phyloP scores from a whole-genome alignment of 1,140 invertebrate genomes.

The Bicyclus anynana region DNA sequence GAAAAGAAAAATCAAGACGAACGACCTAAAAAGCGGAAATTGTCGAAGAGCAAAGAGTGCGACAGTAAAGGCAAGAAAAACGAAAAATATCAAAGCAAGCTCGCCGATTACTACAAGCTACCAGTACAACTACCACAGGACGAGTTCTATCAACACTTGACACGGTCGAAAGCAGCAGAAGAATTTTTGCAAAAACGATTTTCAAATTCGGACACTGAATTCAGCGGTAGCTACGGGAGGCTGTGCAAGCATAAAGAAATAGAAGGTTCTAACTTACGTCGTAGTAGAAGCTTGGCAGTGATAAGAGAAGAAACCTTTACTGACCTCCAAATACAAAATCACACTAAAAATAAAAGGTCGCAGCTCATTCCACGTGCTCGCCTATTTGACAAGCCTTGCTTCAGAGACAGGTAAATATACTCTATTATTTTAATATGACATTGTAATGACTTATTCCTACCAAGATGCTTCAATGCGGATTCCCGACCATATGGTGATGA shows the following conservation, averaged over 20 bases:
- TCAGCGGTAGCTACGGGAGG: slow-evolving; percentile 68
- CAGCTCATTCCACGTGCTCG: slow-evolving; percentile 87
- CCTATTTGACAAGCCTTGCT: slow-evolving; percentile 84
- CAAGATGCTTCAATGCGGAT: too few relatives aligned
- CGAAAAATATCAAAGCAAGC: slow-evolving; percentile 70
- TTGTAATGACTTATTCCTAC: too few relatives aligned
- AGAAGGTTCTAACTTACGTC: slow-evolving; percentile 81
- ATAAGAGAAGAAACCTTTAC: slow-evolving; percentile 86
- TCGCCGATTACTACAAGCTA: slow-evolving; percentile 68
- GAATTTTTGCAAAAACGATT: slow-evolving; percentile 67
- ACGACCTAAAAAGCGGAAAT: slow-evolving; percentile 63
- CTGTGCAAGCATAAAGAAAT: slow-evolving; percentile 70
- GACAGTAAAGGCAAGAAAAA: slow-evolving; percentile 68
- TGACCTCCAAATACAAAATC: slow-evolving; percentile 80
- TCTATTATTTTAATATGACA: not conserved
- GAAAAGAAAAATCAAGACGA: slow-evolving; percentile 61
- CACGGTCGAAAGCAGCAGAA: slow-evolving; percentile 65
- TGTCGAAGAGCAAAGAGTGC: slow-evolving; percentile 56
- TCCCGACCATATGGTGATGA: too few relatives aligned
- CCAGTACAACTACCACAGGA: slow-evolving; percentile 67
- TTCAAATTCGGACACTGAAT: slow-evolving; percentile 66
- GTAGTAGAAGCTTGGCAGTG: slow-evolving; percentile 85
- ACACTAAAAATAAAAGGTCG: slow-evolving; percentile 80
- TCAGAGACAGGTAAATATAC: slow-evolving; percentile 80
- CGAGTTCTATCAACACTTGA: slow-evolving; percentile 72